These are phyloP conservation scores for Empidonax alnorum DNA, from an alignment of 2,113 vertebrate genomes.

Conservation along the genomic window DNA sequence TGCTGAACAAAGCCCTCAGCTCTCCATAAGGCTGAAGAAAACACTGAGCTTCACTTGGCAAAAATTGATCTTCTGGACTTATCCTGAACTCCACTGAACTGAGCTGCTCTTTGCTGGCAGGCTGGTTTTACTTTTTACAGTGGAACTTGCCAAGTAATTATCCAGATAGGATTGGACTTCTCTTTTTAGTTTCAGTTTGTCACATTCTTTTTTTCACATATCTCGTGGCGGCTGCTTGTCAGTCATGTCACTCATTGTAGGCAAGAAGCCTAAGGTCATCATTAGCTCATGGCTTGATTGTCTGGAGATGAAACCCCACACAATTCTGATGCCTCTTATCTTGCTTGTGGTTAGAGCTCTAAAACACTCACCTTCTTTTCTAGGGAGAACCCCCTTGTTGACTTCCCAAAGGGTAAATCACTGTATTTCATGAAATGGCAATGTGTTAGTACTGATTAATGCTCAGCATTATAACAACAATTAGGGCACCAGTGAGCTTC, in stretches of 20 bases:
- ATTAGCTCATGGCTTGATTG: conserved; percentile 51
- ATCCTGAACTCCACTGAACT: background rate
- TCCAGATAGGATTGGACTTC: conserved; percentile 27
- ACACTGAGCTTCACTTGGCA: background rate
- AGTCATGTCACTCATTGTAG: conserved; percentile 5
- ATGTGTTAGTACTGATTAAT: conserved; percentile 6
- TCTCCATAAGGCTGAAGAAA: background rate
- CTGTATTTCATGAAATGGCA: background rate
- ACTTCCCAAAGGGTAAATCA: conserved; percentile 34
- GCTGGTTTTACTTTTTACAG: background rate
- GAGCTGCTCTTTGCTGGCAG: background rate
- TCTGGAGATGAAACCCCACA: conserved; percentile 55
- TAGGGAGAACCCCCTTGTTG: conserved; percentile 23
- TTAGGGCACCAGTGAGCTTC: background rate
- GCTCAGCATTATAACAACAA: background rate
- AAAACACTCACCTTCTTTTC: background rate
- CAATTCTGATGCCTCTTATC: conserved; percentile 18
- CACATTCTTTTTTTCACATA: conserved; percentile 6
- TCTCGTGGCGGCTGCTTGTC: conserved; percentile 38
- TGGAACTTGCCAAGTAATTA: conserved; percentile 29
- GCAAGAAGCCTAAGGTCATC: conserved; percentile 54
- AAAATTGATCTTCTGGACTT: background rate
- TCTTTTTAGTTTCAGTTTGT: conserved; percentile 49
- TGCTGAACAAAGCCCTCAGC: background rate
- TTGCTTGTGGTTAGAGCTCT: background rate